Evolutionary conservation across 2,113 vertebrate genomes (phyloP).

Genomic region (human (Homo sapiens)): DNA sequence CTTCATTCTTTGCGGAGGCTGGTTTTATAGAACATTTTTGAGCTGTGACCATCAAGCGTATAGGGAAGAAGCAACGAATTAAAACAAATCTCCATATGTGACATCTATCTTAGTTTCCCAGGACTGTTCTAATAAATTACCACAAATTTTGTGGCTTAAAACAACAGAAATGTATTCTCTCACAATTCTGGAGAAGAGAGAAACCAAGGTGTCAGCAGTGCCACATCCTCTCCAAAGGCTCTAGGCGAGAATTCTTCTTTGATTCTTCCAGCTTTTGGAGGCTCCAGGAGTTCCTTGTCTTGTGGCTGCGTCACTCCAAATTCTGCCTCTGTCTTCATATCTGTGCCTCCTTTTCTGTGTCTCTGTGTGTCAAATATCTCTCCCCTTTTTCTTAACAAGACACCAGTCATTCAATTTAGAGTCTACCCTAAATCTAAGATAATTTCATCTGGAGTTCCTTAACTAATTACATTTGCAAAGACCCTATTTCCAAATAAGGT

Average conservation of each 20-base stretch:
- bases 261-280: neutral
- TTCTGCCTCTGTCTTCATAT: neutral
- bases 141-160: neutral
- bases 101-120: neutral
- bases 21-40: neutral
- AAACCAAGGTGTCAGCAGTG: neutral
- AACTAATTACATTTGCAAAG: neutral
- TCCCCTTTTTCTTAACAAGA: neutral
- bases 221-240: neutral
- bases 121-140: neutral
- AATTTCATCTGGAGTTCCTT: neutral
- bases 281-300: neutral
- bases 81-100: neutral
- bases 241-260: neutral
- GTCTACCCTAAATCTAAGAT: neutral
- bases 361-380: neutral
- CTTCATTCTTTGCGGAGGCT: neutral
- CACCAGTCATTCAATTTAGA: neutral
- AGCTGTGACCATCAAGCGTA: neutral
- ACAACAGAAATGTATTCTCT: neutral
- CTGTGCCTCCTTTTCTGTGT: too few relatives aligned
- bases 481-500: neutral
- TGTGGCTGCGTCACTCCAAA: neutral
- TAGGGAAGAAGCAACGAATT: neutral
- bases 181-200: neutral